Conservation (phyloP, 2,797 vertebrate species). For the Pangasius sanitwongsei region DNA sequence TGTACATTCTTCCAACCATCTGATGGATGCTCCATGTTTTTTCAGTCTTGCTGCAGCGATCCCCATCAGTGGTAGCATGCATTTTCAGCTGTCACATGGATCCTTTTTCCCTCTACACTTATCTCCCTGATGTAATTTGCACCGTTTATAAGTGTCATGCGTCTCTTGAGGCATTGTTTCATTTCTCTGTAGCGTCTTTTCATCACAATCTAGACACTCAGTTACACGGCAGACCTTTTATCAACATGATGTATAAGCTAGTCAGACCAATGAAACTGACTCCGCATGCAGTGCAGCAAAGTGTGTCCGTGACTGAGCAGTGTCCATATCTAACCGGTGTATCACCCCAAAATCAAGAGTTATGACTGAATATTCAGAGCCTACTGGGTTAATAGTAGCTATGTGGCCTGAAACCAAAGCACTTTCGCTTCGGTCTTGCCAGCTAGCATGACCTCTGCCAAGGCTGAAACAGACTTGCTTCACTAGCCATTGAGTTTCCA, state of each 20-base stretch:
- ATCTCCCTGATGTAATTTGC: slow-evolving; percentile 46
- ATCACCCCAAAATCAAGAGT: neutral
- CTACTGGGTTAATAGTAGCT: slow-evolving; percentile 1
- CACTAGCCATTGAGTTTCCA: slow-evolving; percentile 31
- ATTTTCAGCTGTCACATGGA: slow-evolving; percentile 42
- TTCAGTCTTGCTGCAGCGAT: slow-evolving; percentile 13
- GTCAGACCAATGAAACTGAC: slow-evolving; percentile 14
- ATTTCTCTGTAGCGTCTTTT: slow-evolving; percentile 50
- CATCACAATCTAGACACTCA: slow-evolving; percentile 42
- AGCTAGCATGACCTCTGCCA: slow-evolving; percentile 17
- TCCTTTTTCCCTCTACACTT: slow-evolving; percentile 41
- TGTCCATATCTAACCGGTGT: slow-evolving; percentile 7
- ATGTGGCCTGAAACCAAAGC: slow-evolving; percentile 12
- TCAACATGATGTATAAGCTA: slow-evolving; percentile 47
- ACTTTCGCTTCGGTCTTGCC: slow-evolving; percentile 25
- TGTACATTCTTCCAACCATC: slow-evolving; percentile 1
- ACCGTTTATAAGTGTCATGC: slow-evolving; percentile 38
- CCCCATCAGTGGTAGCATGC: slow-evolving; percentile 10
- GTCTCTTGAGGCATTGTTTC: slow-evolving; percentile 30
- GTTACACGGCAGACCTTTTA: slow-evolving; percentile 41
- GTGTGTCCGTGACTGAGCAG: slow-evolving; percentile 23
- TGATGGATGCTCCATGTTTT: neutral
- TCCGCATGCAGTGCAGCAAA: slow-evolving; percentile 4
- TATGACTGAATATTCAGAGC: neutral
- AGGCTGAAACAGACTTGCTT: slow-evolving; percentile 1